These are phyloP conservation scores for Subanguina moxae DNA, from an alignment of 1,140 invertebrate species.

Conservation along the genomic window DNA sequence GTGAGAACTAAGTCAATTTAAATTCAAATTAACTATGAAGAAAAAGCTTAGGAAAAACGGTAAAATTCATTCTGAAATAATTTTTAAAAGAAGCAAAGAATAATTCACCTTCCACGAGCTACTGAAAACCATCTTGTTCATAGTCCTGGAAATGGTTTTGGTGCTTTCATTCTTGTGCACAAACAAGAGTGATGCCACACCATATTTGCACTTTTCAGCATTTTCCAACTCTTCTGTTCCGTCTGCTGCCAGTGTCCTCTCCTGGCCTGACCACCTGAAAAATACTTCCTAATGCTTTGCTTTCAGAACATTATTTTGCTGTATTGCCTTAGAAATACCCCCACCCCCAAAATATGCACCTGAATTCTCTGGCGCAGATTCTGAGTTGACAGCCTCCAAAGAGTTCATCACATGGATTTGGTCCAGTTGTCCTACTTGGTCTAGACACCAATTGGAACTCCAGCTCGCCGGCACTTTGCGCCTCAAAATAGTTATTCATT, in stretches of 20 bases:
- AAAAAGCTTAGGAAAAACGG: no score
- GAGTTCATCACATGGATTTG: neutral
- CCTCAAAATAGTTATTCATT: neutral
- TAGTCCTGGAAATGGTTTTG: neutral
- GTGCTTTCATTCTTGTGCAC: neutral
- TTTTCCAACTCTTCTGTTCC: no score
- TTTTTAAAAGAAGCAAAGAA: no score
- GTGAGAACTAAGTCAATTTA: no score
- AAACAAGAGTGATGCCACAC: neutral
- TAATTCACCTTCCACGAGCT: neutral
- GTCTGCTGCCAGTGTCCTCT: no score
- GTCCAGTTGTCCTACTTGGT: neutral
- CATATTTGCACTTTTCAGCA: neutral
- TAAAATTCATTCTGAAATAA: no score
- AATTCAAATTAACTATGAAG: no score
- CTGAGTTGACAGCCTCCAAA: slow-evolving; percentile 1
- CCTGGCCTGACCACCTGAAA: no score
- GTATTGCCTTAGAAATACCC: neutral
- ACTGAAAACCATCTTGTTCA: neutral
- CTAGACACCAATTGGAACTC: neutral
- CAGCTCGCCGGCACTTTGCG: neutral
- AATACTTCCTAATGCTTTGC: neutral
- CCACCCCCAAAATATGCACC: neutral
- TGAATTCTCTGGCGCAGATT: slow-evolving; percentile 1
- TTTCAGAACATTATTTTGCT: neutral